Base-by-base conservation (phyloP, 1,140 invertebrate species). In the Bombus difficillimus region DNA sequence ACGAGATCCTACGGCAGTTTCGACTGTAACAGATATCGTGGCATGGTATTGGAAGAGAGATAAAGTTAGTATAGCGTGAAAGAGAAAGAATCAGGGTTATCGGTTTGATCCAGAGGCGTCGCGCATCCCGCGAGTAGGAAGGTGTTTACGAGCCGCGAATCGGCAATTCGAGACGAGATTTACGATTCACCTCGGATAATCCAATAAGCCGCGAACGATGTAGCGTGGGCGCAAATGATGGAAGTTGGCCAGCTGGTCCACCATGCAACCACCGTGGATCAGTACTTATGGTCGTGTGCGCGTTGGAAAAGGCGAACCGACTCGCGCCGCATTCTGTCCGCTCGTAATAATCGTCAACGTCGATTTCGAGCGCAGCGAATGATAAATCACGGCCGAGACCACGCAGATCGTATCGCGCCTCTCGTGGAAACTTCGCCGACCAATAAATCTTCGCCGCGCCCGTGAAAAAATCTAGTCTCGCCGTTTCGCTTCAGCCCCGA, bases 141-240 rank as follows among this genome's bases (percentile, higher is more conserved):
- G 73, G 85, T 74, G 88, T 89, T 85, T 87, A 84, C 59, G 79
- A 37, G 47, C 72, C 87, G 75, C 73, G 86, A 83, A 88, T 90
- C 85, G 89, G 86, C 83, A 66, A 66, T 75, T 80, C 47, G 34
- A 9, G 32, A 25, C 41, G 82, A 91, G 89, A 91, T 91, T 90
- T 91, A 91, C 87, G 87, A 84, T 86, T 84, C 69, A 85, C 74
- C 74, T n/a, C 78, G 77, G 81, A 89, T 91, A 90, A 91, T 90
- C 85, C 89, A 91, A 90, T 89, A 90, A 91, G 80, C 85, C 73
- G 84, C 69, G 73, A 79, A 79, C 81, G 85, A 85, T 62, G 64
- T 53, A 43, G 83, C 83, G 77, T 89, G 88, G 85, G 85, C 79
- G 88, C 66, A 57, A 89, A 83, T 80, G 89, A 90, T 89, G 88